Conservation (phyloP, 2,888 invertebrate genomes). For the Odontocolon sp. region DNA sequence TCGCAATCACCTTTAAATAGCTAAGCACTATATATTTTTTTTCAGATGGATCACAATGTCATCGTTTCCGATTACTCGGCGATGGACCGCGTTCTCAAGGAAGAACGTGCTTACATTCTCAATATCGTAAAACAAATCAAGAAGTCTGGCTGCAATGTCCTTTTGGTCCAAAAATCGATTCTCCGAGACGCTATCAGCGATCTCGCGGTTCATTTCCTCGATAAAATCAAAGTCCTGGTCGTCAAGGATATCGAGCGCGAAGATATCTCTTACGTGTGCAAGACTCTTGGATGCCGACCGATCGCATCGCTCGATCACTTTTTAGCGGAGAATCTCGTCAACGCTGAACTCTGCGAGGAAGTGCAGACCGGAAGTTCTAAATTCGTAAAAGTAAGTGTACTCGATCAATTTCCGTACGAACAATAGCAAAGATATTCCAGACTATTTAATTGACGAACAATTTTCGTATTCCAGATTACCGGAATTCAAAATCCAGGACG, state of each 20-base stretch:
- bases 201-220: constrained; percentile 97
- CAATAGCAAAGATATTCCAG: neutral
- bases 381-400: constrained; percentile 91
- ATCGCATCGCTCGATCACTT: constrained; percentile 99
- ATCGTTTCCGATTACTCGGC: constrained; percentile 99
- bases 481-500: constrained; percentile 93
- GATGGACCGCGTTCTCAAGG: constrained; percentile 99
- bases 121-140: constrained; percentile 99
- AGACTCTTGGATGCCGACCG: constrained; percentile 95
- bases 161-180: constrained; percentile 93
- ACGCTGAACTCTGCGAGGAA: constrained; percentile 97
- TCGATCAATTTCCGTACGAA: too few relatives aligned
- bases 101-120: constrained; percentile 98
- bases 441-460: neutral
- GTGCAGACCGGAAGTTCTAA: constrained; percentile 93
- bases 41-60: constrained; percentile 96
- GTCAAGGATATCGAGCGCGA: constrained; percentile 99
- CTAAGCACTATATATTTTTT: constrained; percentile 51
- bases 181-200: constrained; percentile 97
- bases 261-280: constrained; percentile 98
- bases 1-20: too few relatives aligned
- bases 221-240: constrained; percentile 99
- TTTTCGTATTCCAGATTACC: constrained; percentile 84
- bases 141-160: constrained; percentile 98
- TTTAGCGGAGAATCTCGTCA: constrained; percentile 93